Conservation (phyloP, 1,140 invertebrate species). For the Aporrectodea caliginosa region DNA sequence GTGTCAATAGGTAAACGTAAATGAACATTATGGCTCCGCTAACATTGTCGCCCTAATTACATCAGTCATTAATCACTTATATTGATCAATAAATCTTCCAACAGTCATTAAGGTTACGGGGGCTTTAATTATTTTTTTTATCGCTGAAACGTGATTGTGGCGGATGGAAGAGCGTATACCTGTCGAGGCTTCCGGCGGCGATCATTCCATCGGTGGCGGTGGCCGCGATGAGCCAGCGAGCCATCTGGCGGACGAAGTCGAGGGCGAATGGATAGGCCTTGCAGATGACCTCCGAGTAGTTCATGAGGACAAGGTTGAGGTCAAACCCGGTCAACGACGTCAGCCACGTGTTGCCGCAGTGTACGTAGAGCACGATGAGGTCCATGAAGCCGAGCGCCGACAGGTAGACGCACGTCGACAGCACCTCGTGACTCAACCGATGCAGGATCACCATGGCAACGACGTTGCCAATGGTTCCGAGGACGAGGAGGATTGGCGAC, state of each 20-base stretch:
- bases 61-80: too few species aligned
- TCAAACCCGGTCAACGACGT: constrained; percentile 29
- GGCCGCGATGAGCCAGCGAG: constrained; percentile 49
- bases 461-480: constrained; percentile 47
- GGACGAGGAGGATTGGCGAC: constrained; percentile 43
- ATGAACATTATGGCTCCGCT: too few species aligned
- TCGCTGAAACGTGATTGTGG: too few species aligned
- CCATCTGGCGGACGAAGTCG: constrained; percentile 42
- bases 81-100: too few species aligned
- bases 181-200: constrained; percentile 39
- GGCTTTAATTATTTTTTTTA: too few species aligned
- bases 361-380: constrained; percentile 42
- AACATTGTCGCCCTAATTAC: too few species aligned
- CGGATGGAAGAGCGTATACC: too few species aligned
- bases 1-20: too few species aligned
- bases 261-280: constrained; percentile 49
- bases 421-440: constrained; percentile 40
- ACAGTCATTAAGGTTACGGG: too few species aligned
- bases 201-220: constrained; percentile 46
- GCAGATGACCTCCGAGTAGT: constrained; percentile 45
- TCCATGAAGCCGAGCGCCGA: constrained; percentile 42
- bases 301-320: constrained; percentile 40
- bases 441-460: constrained; percentile 41
- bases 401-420: constrained; percentile 51
- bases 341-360: constrained; percentile 48